These are phyloP conservation scores for Spodoptera litura DNA, from an alignment of 1,140 invertebrate genomes.

Conservation along the genomic window DNA sequence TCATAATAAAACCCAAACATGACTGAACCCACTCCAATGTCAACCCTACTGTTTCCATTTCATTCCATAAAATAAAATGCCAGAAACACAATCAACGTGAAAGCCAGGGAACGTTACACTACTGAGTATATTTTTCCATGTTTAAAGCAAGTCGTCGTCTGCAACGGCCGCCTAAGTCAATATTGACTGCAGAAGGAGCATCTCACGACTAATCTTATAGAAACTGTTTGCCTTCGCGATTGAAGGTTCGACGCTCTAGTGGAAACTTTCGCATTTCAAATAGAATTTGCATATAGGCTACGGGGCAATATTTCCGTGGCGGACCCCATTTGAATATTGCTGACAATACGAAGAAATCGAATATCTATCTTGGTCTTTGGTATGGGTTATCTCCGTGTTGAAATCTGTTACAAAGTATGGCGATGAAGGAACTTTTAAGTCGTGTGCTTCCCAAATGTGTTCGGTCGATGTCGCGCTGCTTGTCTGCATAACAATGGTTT, in stretches of 20 bases:
- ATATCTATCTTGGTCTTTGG: constrained; percentile 57
- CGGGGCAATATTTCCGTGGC: constrained; percentile 74
- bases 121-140: constrained; percentile 40
- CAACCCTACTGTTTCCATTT: constrained; percentile 28
- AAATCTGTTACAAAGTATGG: constrained; percentile 40
- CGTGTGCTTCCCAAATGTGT: constrained; percentile 16
- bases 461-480: constrained; percentile 7
- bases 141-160: constrained; percentile 38
- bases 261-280: constrained; percentile 79
- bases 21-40: constrained; percentile 18
- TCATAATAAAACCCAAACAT: constrained; percentile 12
- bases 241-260: constrained; percentile 69
- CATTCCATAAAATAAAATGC: constrained; percentile 41
- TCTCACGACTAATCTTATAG: constrained; percentile 77
- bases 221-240: constrained; percentile 78
- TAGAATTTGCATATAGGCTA: constrained; percentile 79
- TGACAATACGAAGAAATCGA: constrained; percentile 68
- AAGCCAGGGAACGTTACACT: constrained; percentile 45
- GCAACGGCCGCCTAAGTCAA: constrained; percentile 55
- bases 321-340: constrained; percentile 77
- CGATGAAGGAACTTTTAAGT: constrained; percentile 34
- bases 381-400: constrained; percentile 18
- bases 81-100: constrained; percentile 47
- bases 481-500: constrained; percentile 24
- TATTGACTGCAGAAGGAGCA: constrained; percentile 71